These are phyloP conservation scores for Raja brachyura DNA, from an alignment of 2,113 vertebrate genomes.

Conservation along the genomic window DNA sequence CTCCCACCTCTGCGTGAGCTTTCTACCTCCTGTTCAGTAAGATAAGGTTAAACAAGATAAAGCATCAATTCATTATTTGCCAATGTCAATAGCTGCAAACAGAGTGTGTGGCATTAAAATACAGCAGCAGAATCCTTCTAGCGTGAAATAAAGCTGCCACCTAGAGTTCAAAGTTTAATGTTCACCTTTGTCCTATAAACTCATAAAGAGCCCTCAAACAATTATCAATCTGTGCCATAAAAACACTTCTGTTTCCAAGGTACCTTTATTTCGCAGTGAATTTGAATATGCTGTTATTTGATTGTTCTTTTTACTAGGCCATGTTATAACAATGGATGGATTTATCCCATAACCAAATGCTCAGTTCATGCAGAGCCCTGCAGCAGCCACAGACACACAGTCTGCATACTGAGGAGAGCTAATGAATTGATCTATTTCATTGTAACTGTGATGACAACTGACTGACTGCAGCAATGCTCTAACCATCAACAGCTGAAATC, in stretches of 20 bases:
- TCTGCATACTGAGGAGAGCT: not conserved
- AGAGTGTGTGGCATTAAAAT: not conserved
- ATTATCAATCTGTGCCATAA: not conserved
- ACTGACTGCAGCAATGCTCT: not conserved
- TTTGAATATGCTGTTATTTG: not conserved
- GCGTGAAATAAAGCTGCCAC: slow-evolving; percentile 25
- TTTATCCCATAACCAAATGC: not conserved
- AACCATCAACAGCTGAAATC: not conserved
- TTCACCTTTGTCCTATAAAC: not conserved
- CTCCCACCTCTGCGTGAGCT: not conserved
- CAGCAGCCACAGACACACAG: not conserved
- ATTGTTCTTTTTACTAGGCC: not conserved
- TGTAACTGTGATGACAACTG: not conserved
- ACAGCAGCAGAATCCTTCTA: not conserved
- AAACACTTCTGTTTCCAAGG: not conserved
- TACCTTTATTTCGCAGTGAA: not conserved
- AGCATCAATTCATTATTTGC: slow-evolving; percentile 29
- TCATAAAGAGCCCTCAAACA: not conserved
- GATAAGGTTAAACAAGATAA: slow-evolving; percentile 33
- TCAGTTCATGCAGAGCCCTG: not conserved
- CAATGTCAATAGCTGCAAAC: slow-evolving; percentile 18
- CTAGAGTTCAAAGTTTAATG: slow-evolving; percentile 30
- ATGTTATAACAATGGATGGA: too few relatives aligned
- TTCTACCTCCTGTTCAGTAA: slow-evolving; percentile 16
- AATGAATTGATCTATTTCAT: not conserved